These are phyloP conservation scores for Caenorhabditis panamensis DNA, from an alignment of 2,888 invertebrate genomes.

Conservation along the genomic window DNA sequence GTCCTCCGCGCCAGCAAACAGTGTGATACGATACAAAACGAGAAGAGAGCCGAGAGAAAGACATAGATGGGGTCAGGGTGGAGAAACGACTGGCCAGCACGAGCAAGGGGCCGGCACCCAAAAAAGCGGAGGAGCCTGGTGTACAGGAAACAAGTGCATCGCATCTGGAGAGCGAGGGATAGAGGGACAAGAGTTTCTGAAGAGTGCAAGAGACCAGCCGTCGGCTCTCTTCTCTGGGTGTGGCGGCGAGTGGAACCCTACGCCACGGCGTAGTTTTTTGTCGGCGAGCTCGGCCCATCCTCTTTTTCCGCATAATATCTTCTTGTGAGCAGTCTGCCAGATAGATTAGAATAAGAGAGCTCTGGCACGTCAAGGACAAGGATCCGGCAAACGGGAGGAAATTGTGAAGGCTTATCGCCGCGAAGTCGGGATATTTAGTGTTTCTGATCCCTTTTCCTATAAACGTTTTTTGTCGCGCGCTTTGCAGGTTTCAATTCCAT, in stretches of 20 bases:
- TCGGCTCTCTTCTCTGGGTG: not conserved
- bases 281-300: not conserved
- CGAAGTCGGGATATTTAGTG: too few relatives aligned
- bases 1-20: not conserved
- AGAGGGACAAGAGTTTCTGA: not conserved
- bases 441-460: too few relatives aligned
- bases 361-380: not conserved
- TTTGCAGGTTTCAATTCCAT: too few relatives aligned
- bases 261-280: not conserved
- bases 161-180: conserved; percentile 19
- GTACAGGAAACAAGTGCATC: conserved; percentile 12
- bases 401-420: not conserved
- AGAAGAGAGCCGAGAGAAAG: not conserved
- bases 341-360: not conserved
- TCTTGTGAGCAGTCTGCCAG: not conserved
- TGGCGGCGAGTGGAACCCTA: not conserved
- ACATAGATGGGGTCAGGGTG: not conserved
- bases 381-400: not conserved
- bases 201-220: conserved; percentile 12
- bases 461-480: too few relatives aligned
- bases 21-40: not conserved
- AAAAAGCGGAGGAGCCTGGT: conserved; percentile 10
- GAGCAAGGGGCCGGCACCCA: conserved; percentile 1
- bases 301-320: not conserved
- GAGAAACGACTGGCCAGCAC: not conserved